Base-by-base conservation (phyloP, 1,140 invertebrate genomes). In the Araneus ventricosus region DNA sequence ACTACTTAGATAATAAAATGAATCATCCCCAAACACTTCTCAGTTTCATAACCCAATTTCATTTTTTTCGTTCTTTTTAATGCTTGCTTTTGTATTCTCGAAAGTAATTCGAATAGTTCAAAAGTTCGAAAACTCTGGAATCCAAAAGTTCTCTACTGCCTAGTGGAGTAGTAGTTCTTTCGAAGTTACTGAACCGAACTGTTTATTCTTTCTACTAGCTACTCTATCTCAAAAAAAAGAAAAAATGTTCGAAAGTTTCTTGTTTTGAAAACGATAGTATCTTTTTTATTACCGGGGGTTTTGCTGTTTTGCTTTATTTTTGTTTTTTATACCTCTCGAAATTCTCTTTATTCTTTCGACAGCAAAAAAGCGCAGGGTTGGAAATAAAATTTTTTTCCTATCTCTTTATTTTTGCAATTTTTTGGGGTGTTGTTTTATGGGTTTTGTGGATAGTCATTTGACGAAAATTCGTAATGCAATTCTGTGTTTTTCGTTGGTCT, bases 21-120 rank as follows among this genome's bases (percentile, higher is more conserved):
- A 52, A 52, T 14, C 45, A 14, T 1, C 45, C 45, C 45, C 45
- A 2, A 1, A 52, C 45, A 52, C 45, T 52, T 52, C 17, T 52
- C 45, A 17, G 10, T 52, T 52, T 52, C 45, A 52, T 52, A 52
- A 52, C 45, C 2, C 45, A 52, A 52, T 52, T 52, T 52, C 10
- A 17, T 52, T 52, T 52, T 52, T 14, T 45, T 2, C 10, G 41
- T 52, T 52, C 10, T 2, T 61, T 61, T 61, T 61, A 61, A 24
- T 61, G 59, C n/a, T 67, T 61, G 59, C n/a, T 67, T 67, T 67
- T 67, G 67, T 75, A 30, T 82, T 82, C 20, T 30, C 20, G 24
- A 82, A 80, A 41, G 5, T 82, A 82, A 82, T 82, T 82, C 39
- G 27, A 82, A 82, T 82, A 82, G 80, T 82, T 82, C 80, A 52